Evolutionary conservation across 2,113 vertebrate species (phyloP), one percentile per base, ranked within the genome.

Genomic region (Cisticola juncidis): DNA sequence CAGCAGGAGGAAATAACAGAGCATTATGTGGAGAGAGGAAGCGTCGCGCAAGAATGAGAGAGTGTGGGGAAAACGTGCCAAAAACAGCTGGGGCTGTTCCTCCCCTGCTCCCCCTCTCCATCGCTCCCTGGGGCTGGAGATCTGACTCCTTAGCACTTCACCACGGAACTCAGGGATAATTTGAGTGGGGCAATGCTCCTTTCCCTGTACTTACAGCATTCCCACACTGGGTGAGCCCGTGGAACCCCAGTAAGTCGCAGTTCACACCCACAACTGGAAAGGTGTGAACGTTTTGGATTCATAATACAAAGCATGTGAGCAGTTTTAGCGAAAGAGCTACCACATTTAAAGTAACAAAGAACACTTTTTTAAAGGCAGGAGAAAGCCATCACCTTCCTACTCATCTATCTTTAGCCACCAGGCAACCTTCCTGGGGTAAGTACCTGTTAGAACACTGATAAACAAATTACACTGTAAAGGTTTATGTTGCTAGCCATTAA

Each of bases 1-100:
- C 83, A 86, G 86, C 80, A 76, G 84, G 68, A 94, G 96, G 94
- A 96, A 97, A 96, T 92, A 92, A 91, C 90, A 93, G 72, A 62
- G 70, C 6, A 35, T 90, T 93, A 88, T 31, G 86, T 31, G 33
- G 61, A 77, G 51, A 85, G 74, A 92, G 89, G 90, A 95, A 92
- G 64, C 0, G 0, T 45, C 0, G 5, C 0, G 0, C 51, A 77
- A 44, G 53, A 88, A 82, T 0, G 29, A 29, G 2, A 11, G 38
- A 0, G 4, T 28, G 70, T 28, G 48, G 81, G 60, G 38, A 82
- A 64, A 48, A 51, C 17, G 36, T 0, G 1, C 70, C 82, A 83
- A 73, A 53, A 2, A 4, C 76, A 74, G 24, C 36, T 3, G 2
- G 20, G 35, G n/a, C 29, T 4, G 11, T 8, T 38, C 38, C 64